These are phyloP conservation scores for Sarcophaga carnaria DNA, from an alignment of 2,888 invertebrate species.

Conservation along the genomic window DNA sequence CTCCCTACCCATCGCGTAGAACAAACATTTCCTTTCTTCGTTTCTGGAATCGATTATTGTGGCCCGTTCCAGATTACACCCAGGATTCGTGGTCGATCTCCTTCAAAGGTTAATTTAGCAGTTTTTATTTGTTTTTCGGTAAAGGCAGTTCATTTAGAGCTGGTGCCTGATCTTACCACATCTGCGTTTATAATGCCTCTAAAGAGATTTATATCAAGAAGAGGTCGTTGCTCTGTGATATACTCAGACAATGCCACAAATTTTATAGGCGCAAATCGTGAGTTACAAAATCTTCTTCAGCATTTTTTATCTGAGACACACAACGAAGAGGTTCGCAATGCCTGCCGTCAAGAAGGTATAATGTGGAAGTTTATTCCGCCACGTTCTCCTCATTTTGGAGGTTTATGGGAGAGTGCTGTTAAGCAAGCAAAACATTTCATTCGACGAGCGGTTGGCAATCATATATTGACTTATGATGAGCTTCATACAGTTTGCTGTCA, in stretches of 20 bases:
- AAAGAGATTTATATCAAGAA: conserved; percentile 55
- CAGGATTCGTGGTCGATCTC: conserved; percentile 13
- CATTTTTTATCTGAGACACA: conserved; percentile 40
- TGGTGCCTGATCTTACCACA: conserved; percentile 28
- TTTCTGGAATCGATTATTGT: conserved; percentile 35
- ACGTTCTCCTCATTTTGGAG: conserved; percentile 61
- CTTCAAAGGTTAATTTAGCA: conserved; percentile 18
- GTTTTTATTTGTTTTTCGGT: conserved; percentile 41
- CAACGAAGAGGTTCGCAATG: conserved; percentile 33
- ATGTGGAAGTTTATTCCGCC: conserved; percentile 63
- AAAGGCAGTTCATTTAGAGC: conserved; percentile 46
- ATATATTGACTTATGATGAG: conserved; percentile 48
- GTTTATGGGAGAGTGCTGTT: conserved; percentile 63
- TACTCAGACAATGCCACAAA: conserved; percentile 65
- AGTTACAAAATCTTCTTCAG: conserved; percentile 47
- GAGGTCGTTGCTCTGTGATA: conserved; percentile 56
- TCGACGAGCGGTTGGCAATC: conserved; percentile 42
- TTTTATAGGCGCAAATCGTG: conserved; percentile 63
- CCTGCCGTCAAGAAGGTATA: conserved; percentile 49
- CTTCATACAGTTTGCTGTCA: conserved; percentile 57
- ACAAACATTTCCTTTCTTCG: conserved; percentile 32
- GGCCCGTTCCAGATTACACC: conserved; percentile 13
- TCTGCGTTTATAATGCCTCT: conserved; percentile 2
- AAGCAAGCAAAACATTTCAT: conserved; percentile 59
- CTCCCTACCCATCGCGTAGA: conserved; percentile 36